Evolutionary conservation across 2,888 invertebrate species (phyloP).

Genomic region (Mesorhabditis belari): DNA sequence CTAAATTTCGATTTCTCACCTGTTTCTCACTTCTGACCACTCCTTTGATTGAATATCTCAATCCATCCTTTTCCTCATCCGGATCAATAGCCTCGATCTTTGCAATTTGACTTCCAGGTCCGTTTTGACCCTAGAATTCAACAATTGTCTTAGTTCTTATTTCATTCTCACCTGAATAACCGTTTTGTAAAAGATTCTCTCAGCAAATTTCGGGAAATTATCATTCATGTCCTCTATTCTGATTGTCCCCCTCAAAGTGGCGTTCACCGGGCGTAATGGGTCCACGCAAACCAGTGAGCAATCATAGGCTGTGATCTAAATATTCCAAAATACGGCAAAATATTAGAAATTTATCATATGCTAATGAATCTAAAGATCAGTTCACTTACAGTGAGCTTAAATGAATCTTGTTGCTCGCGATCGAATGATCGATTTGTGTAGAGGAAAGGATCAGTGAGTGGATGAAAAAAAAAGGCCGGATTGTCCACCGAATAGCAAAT

Average conservation of each 20-base stretch:
- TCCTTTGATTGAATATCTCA: slow-evolving; percentile 21
- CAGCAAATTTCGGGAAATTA: slow-evolving; percentile 33
- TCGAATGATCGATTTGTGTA: slow-evolving; percentile 29
- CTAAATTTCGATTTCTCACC: background rate
- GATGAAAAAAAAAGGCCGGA: slow-evolving; percentile 22
- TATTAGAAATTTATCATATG: background rate
- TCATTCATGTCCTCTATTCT: slow-evolving; percentile 36
- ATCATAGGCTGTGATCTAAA: slow-evolving; percentile 28
- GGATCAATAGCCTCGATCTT: slow-evolving; percentile 20
- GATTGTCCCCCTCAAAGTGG: slow-evolving; percentile 18
- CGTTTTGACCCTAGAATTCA: slow-evolving; percentile 17
- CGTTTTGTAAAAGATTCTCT: slow-evolving; percentile 19
- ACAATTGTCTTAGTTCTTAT: background rate
- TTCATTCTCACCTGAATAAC: slow-evolving; percentile 15
- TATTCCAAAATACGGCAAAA: background rate
- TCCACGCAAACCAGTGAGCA: slow-evolving; percentile 27
- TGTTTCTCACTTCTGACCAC: slow-evolving; percentile 12
- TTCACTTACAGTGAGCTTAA: slow-evolving; percentile 20
- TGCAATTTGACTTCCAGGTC: slow-evolving; percentile 21
- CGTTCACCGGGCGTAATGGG: slow-evolving; percentile 23
- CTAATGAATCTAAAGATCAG: too few species aligned
- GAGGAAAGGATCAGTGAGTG: slow-evolving; percentile 20
- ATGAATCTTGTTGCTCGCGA: slow-evolving; percentile 23
- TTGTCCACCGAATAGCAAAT: slow-evolving; percentile 27
- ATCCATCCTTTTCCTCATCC: slow-evolving; percentile 21